Evolutionary conservation across 2,113 vertebrate species (phyloP).

Genomic region (Atherinomorus stipes): DNA sequence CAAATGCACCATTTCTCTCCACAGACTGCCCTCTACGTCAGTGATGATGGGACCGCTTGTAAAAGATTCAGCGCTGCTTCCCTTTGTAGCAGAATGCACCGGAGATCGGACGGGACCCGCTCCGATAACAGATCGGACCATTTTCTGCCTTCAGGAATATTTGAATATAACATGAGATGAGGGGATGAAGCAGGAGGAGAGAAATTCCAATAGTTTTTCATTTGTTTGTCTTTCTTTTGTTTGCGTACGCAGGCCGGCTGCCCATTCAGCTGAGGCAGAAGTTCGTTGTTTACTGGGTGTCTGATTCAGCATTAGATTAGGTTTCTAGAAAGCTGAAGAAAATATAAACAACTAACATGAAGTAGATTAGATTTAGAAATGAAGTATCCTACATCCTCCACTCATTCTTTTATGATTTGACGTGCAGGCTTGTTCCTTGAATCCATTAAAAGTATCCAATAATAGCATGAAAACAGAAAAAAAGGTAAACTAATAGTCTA

Average conservation of each 20-base stretch:
- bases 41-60: constrained; percentile 18
- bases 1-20: constrained; percentile 15
- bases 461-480: too few relatives aligned
- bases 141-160: neutral
- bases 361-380: too few relatives aligned
- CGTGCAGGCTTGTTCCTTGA: too few relatives aligned
- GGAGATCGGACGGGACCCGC: constrained; percentile 1
- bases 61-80: constrained; percentile 8
- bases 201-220: neutral
- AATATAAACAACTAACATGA: neutral
- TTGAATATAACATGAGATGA: neutral
- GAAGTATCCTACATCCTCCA: too few relatives aligned
- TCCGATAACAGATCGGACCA: constrained; percentile 4
- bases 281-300: constrained; percentile 32
- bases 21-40: neutral
- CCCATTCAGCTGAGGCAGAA: constrained; percentile 17
- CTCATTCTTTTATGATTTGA: too few relatives aligned
- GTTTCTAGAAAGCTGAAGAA: constrained; percentile 27
- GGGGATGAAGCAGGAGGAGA: neutral
- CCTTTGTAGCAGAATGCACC: neutral
- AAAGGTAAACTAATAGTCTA: too few relatives aligned
- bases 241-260: constrained; percentile 38
- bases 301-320: constrained; percentile 38
- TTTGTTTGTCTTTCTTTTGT: constrained; percentile 22
- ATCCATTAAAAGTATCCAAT: too few relatives aligned